Conservation (phyloP, 2,888 invertebrate species). For the Dermolepida albohirtum region DNA sequence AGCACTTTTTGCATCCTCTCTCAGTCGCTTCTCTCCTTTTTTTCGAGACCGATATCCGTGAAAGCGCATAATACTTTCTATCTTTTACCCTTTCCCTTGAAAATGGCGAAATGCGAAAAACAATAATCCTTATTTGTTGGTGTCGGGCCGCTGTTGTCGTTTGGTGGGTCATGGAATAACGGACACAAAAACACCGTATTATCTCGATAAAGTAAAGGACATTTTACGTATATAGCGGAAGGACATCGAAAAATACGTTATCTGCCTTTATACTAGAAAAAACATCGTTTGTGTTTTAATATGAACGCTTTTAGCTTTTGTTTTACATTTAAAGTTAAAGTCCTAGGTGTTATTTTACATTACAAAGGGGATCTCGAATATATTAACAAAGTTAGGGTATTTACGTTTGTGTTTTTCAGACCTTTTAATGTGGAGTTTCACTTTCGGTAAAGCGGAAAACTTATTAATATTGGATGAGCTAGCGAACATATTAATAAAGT, state of each 20-base stretch:
- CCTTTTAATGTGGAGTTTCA: background rate
- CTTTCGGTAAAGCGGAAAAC: background rate
- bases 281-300: slow-evolving; percentile 7
- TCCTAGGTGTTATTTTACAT: slow-evolving; percentile 28
- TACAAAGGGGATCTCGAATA: slow-evolving; percentile 9
- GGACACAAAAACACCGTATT: slow-evolving; percentile 4
- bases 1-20: no score
- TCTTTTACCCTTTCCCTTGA: background rate
- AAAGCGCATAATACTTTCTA: background rate
- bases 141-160: background rate
- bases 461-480: no score
- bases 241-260: slow-evolving; percentile 18
- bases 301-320: slow-evolving; percentile 6
- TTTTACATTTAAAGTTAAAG: slow-evolving; percentile 21
- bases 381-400: slow-evolving; percentile 6
- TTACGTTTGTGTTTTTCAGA: slow-evolving; percentile 8
- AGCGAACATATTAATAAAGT: no score
- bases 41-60: background rate
- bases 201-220: slow-evolving; percentile 11
- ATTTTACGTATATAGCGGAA: background rate
- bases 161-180: background rate
- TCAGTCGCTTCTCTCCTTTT: slow-evolving; percentile 1
- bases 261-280: slow-evolving; percentile 5
- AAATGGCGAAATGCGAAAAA: no score
- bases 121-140: background rate